Percentiles rank a stretch among this genome's conserved stretches.
These are phyloP conservation scores for Gambelia wislizenii DNA, from an alignment of 2,797 vertebrate species.

Conservation along the genomic window DNA sequence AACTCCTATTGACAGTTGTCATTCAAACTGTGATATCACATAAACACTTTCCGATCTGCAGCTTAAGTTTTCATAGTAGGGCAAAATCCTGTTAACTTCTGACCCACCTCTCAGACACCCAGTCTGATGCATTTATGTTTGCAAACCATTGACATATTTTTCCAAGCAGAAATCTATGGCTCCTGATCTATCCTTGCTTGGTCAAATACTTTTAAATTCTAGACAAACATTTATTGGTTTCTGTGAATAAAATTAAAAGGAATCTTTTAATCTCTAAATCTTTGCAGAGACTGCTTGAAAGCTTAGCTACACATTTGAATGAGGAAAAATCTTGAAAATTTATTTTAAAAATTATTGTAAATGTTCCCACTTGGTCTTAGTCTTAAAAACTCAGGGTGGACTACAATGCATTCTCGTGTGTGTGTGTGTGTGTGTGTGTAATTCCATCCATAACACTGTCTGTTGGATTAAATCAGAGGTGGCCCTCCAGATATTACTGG, in stretches of 20 bases:
- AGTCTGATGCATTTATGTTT: slow-evolving; percentile 73
- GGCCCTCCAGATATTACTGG: no score
- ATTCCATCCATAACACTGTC: not conserved
- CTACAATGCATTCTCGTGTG: not conserved
- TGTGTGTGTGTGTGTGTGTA: no score
- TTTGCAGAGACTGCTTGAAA: not conserved
- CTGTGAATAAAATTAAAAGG: slow-evolving; percentile 10
- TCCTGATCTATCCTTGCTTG: slow-evolving; percentile 28
- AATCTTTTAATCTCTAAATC: slow-evolving; percentile 4
- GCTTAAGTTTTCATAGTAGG: slow-evolving; percentile 85
- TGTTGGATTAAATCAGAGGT: not conserved
- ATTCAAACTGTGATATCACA: slow-evolving; percentile 84
- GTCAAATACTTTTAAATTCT: slow-evolving; percentile 18
- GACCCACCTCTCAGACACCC: slow-evolving; percentile 81
- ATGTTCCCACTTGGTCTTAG: not conserved
- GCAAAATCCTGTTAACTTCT: slow-evolving; percentile 87
- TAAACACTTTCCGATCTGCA: slow-evolving; percentile 85
- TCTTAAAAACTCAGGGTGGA: not conserved
- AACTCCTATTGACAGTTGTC: slow-evolving; percentile 84
- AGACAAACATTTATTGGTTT: slow-evolving; percentile 36
- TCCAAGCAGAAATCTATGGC: slow-evolving; percentile 52
- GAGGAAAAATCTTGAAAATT: not conserved
- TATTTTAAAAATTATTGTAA: not conserved
- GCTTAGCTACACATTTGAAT: not conserved
- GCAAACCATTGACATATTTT: slow-evolving; percentile 73